Conservation (phyloP, 2,888 invertebrate species). For the Campaea margaritaria region DNA sequence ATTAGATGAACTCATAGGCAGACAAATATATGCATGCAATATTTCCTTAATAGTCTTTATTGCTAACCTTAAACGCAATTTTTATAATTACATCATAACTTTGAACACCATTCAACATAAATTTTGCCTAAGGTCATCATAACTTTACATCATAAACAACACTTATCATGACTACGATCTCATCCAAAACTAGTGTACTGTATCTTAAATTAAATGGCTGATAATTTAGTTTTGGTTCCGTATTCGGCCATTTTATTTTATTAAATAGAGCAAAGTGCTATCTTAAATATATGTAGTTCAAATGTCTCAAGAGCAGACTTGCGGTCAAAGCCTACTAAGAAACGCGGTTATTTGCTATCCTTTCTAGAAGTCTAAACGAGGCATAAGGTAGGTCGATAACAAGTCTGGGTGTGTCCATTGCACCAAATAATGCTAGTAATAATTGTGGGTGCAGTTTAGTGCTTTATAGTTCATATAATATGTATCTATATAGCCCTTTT, state of each 20-base stretch:
- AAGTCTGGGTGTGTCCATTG: conserved; percentile 81
- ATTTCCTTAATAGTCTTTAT: conserved; percentile 35
- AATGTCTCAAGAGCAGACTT: neutral
- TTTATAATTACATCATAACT: conserved; percentile 40
- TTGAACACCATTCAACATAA: conserved; percentile 31
- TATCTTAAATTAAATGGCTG: conserved; percentile 2
- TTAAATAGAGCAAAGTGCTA: neutral
- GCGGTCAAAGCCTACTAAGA: neutral
- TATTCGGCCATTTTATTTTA: neutral
- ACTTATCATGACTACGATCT: conserved; percentile 39
- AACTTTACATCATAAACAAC: conserved; percentile 33
- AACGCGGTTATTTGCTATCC: conserved; percentile 22
- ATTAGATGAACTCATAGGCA: conserved; percentile 28
- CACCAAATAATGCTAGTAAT: conserved; percentile 78
- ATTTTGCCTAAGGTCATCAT: conserved; percentile 41
- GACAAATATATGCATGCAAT: conserved; percentile 31
- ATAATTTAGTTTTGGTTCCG: conserved; percentile 5
- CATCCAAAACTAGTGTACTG: conserved; percentile 28
- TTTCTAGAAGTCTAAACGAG: conserved; percentile 59
- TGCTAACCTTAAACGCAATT: conserved; percentile 37
- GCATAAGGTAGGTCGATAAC: conserved; percentile 77
- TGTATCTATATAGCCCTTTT: conserved; percentile 11
- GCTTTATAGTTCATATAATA: conserved; percentile 55
- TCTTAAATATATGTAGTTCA: no score
- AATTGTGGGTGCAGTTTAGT: conserved; percentile 78